Evolutionary conservation across 1,140 invertebrate genomes (phyloP).

Genomic region (Scaptomyza graminum): DNA sequence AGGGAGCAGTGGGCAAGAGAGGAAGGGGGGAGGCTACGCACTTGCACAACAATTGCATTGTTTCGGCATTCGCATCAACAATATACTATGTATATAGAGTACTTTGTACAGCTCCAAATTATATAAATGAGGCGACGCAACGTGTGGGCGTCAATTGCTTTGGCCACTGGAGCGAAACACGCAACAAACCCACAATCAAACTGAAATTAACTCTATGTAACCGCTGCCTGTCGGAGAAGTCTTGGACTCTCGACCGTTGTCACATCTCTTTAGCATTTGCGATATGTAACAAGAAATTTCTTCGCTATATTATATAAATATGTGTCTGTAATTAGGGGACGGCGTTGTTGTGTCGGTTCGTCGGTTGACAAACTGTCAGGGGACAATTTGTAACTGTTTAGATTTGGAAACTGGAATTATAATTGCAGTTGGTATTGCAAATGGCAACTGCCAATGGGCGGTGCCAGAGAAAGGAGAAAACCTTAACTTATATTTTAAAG

Average conservation of each 20-base stretch:
- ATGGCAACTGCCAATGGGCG: slow-evolving; percentile 3
- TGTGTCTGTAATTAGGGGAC: slow-evolving; percentile 68
- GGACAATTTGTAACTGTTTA: slow-evolving; percentile 42
- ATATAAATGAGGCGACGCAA: slow-evolving; percentile 74
- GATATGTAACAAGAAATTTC: slow-evolving; percentile 58
- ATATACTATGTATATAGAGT: not conserved
- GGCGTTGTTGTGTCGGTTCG: slow-evolving; percentile 60
- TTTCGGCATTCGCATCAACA: slow-evolving; percentile 55
- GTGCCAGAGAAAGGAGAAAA: not conserved
- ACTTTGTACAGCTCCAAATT: slow-evolving; percentile 45
- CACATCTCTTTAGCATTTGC: slow-evolving; percentile 79
- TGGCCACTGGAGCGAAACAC: slow-evolving; percentile 60
- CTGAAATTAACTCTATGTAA: slow-evolving; percentile 42
- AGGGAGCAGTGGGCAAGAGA: not conserved
- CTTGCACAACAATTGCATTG: slow-evolving; percentile 73
- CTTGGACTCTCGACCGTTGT: slow-evolving; percentile 47
- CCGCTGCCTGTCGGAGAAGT: slow-evolving; percentile 38
- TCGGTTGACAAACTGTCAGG: slow-evolving; percentile 68
- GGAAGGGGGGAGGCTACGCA: slow-evolving; percentile 10
- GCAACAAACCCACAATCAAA: not conserved
- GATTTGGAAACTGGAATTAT: slow-evolving; percentile 38
- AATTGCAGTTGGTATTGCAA: slow-evolving; percentile 27
- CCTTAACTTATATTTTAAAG: not conserved
- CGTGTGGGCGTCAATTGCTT: slow-evolving; percentile 72
- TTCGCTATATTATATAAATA: not conserved